phyloP scores from a whole-genome alignment of 2,888 invertebrate genomes.

The Eurytoma californica region DNA sequence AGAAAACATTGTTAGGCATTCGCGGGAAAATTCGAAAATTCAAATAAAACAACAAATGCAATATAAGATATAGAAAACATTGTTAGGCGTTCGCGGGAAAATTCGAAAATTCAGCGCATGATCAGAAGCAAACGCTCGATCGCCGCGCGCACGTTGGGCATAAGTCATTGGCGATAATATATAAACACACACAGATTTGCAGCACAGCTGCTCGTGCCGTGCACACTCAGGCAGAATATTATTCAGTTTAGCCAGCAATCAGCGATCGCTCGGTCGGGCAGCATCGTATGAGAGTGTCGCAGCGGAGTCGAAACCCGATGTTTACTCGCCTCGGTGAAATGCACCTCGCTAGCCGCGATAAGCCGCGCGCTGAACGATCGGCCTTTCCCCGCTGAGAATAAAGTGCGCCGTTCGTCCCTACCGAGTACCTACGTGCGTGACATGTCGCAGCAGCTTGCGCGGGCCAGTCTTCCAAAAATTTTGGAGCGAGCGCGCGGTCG shows the following conservation, averaged over 20 bases:
- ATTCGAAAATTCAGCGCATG: too few relatives aligned
- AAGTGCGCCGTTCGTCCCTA: background rate
- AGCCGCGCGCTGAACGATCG: background rate
- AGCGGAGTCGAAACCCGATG: background rate
- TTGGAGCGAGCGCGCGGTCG: too few relatives aligned
- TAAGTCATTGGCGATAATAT: too few relatives aligned
- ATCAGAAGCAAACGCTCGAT: too few relatives aligned
- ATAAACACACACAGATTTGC: too few relatives aligned
- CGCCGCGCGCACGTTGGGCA: too few relatives aligned
- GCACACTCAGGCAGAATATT: background rate
- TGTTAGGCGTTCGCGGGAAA: too few relatives aligned
- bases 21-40: too few relatives aligned
- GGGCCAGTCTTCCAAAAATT: background rate
- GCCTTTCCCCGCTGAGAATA: background rate
- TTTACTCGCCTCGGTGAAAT: conserved; percentile 7
- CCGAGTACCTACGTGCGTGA: background rate
- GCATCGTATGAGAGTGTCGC: background rate
- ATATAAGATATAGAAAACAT: too few relatives aligned
- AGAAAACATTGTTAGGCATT: too few relatives aligned
- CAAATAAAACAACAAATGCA: too few relatives aligned
- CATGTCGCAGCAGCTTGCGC: background rate
- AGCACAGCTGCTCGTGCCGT: background rate
- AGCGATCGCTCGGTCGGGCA: background rate
- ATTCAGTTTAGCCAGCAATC: background rate
- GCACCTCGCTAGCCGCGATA: background rate